Conservation (phyloP, 2,888 invertebrate genomes). For the Drosophila neonasuta region DNA sequence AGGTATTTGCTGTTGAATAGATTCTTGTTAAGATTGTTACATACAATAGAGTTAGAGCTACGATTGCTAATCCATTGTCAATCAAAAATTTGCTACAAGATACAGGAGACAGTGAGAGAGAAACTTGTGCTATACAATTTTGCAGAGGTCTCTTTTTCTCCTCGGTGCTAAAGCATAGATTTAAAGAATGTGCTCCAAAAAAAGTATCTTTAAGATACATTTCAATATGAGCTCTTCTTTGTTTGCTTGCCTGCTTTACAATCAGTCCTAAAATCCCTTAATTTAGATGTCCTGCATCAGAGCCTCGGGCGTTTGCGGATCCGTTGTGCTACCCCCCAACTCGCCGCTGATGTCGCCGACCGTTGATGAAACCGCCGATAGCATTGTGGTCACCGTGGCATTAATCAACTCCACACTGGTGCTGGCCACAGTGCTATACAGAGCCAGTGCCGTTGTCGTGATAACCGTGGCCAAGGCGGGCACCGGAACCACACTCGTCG, state of each 20-base stretch:
- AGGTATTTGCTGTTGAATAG: constrained; percentile 2
- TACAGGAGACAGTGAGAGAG: not conserved
- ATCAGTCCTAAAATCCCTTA: not conserved
- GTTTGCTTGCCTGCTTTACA: not conserved
- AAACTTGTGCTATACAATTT: constrained; percentile 23
- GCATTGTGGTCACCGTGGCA: constrained; percentile 72
- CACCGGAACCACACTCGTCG: constrained; percentile 42
- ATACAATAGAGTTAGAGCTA: constrained; percentile 4
- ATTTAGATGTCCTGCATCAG: constrained; percentile 72
- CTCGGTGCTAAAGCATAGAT: too few relatives aligned
- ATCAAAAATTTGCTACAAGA: not conserved
- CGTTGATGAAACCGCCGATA: constrained; percentile 69
- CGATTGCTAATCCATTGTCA: not conserved
- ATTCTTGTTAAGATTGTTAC: not conserved
- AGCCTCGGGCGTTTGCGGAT: constrained; percentile 78
- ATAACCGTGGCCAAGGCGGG: constrained; percentile 65
- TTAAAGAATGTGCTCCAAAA: too few relatives aligned
- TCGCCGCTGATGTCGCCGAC: constrained; percentile 66
- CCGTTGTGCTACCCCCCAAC: constrained; percentile 71
- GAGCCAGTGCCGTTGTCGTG: constrained; percentile 71
- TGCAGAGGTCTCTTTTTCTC: not conserved
- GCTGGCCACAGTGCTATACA: constrained; percentile 66
- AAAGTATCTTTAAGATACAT: too few relatives aligned
- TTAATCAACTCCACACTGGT: constrained; percentile 73
- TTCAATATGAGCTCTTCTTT: not conserved